Evolutionary conservation across 2,113 vertebrate species (phyloP).

Genomic region (Perognathus longimembris): DNA sequence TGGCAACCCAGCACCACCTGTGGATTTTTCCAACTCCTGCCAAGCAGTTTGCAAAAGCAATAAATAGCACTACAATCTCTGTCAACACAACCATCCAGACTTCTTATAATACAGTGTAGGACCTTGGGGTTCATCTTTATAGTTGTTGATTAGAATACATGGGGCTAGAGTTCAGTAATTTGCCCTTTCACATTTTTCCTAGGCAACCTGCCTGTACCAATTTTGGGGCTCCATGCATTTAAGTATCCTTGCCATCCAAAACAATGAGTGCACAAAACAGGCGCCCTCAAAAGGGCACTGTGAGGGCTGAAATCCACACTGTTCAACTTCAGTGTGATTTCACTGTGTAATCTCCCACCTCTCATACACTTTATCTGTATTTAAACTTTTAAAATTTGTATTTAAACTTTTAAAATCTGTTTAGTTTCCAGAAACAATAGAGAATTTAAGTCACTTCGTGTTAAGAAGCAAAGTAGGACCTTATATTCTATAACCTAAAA

Average conservation of each 20-base stretch:
- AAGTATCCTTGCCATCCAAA: background rate
- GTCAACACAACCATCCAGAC: background rate
- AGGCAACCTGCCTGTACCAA: no score
- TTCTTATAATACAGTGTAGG: background rate
- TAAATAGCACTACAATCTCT: background rate
- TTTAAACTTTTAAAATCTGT: background rate
- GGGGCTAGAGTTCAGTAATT: background rate
- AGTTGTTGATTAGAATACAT: background rate
- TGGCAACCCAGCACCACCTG: background rate
- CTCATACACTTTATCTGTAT: background rate
- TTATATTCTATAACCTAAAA: background rate
- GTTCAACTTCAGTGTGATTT: background rate
- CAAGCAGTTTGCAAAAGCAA: background rate
- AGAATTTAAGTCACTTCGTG: background rate
- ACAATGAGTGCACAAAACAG: background rate
- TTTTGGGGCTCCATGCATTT: background rate
- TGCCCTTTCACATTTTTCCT: background rate
- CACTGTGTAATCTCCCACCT: background rate
- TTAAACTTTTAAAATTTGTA: background rate
- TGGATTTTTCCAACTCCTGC: background rate
- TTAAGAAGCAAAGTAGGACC: background rate
- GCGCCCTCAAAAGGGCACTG: background rate
- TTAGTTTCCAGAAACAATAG: slow-evolving; percentile 38
- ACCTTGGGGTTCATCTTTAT: background rate
- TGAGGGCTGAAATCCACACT: background rate